Percentiles rank a stretch among this genome's conserved stretches.
phyloP scores from a whole-genome alignment of 2,113 vertebrate species.

The Macrotis lagotis region DNA sequence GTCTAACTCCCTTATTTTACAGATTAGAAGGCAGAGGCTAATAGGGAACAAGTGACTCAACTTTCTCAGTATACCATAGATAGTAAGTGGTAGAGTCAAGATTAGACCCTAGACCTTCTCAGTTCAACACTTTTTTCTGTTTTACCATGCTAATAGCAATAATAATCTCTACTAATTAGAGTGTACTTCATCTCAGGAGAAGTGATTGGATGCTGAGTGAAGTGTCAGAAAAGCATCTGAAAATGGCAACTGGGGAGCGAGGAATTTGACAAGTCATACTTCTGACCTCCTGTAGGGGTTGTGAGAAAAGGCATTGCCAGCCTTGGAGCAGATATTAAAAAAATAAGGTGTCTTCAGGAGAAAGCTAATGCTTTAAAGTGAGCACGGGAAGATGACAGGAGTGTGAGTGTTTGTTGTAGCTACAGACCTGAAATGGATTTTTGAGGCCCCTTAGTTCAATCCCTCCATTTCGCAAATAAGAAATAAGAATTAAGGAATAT shows the following conservation, averaged over 20 bases:
- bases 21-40: not conserved
- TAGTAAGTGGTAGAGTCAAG: not conserved
- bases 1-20: not conserved
- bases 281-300: not conserved
- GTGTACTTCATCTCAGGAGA: not conserved
- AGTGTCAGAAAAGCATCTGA: not conserved
- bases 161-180: not conserved
- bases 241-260: not conserved
- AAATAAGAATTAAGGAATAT: not conserved
- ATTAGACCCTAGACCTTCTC: not conserved
- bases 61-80: not conserved
- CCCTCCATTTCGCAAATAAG: not conserved
- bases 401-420: not conserved
- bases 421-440: not conserved
- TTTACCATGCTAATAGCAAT: not conserved
- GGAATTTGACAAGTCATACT: not conserved
- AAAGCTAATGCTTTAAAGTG: not conserved
- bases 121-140: not conserved
- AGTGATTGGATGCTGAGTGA: not conserved
- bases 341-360: not conserved
- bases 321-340: not conserved
- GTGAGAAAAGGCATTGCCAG: not conserved
- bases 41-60: not conserved
- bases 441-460: not conserved
- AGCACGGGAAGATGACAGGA: not conserved